Percentiles rank a stretch among this genome's conserved stretches.
Conservation (phyloP, 1,140 invertebrate species). For the Euura lappo region DNA sequence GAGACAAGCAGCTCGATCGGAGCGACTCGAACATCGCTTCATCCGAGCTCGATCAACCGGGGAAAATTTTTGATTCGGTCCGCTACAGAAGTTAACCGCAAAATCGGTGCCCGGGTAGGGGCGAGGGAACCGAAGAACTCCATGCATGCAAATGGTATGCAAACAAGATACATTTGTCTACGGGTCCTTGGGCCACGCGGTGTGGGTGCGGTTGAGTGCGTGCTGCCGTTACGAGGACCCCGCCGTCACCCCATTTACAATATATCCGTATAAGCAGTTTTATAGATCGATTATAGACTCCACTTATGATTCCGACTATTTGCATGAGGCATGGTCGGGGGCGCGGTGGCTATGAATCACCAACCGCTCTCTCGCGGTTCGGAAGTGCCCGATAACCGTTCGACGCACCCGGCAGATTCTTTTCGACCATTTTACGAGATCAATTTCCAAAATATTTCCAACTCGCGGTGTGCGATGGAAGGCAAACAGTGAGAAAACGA, state of each 20-base stretch:
- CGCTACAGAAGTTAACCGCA: background rate
- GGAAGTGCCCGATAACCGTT: conserved; percentile 51
- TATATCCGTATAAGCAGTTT: conserved; percentile 50
- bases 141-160: conserved; percentile 52
- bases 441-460: too few relatives aligned
- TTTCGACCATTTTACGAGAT: too few relatives aligned
- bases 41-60: background rate
- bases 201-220: background rate
- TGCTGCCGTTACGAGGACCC: background rate
- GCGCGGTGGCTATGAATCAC: conserved; percentile 51
- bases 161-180: conserved; percentile 59
- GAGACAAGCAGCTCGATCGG: background rate
- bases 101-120: conserved; percentile 6
- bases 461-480: too few relatives aligned
- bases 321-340: conserved; percentile 51
- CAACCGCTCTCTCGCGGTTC: conserved; percentile 54
- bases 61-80: conserved; percentile 5
- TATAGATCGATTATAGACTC: conserved; percentile 63
- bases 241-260: conserved; percentile 6
- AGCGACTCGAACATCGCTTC: background rate
- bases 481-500: too few relatives aligned
- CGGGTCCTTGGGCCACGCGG: conserved; percentile 29
- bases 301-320: conserved; percentile 59
- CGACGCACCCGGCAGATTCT: conserved; percentile 29
- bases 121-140: conserved; percentile 36